Base-by-base conservation (phyloP, 2,888 invertebrate genomes). In the Microplitis manilae region DNA sequence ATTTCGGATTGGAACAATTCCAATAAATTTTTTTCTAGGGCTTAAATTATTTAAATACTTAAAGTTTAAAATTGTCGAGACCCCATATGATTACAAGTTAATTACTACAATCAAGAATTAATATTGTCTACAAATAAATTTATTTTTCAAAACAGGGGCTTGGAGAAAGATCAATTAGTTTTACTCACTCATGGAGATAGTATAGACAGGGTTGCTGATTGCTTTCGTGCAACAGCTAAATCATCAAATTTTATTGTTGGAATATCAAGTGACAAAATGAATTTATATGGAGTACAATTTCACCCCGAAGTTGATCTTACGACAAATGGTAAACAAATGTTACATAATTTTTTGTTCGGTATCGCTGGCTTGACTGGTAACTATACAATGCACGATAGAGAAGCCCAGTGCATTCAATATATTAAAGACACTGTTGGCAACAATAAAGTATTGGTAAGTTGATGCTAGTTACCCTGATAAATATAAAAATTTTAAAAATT, bases 241-340 rank as follows among this genome's bases (percentile, higher is more conserved):
- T 96, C 96, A 65, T 94, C 94, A 86, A 94, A 94, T 83, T 93
- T 96, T 88, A 93, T 97, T 83, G 95, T 96, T 9, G 98, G 96
- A 76, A 96, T 99, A 86, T 95, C 96, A 86, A 96, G 97, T 91
- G 98, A 98, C 87, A 95, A 96, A 88, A 92, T 95, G 90, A 93
- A 95, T 75, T 93, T 98, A 77, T 98, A 97, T 88, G 99, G 99
- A 40, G 96, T 99, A 80, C 99, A 99, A 92, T 99, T 99, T 91
- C 99, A 99, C 90, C 99, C 99, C 0, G 99, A 99, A 92, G 97
- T 99, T 83, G 98, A 99, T 90, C 93, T 99, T 85, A 98, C 98
- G 0, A 93, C 94, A 13, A 95, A 97, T 88, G 98, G 98, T 79
- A 94, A 94, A 90, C 92, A 94, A 86, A 99, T 99, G 94, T 91